Conservation (phyloP, 2,113 vertebrate species). For the Laterallus jamaicensis region DNA sequence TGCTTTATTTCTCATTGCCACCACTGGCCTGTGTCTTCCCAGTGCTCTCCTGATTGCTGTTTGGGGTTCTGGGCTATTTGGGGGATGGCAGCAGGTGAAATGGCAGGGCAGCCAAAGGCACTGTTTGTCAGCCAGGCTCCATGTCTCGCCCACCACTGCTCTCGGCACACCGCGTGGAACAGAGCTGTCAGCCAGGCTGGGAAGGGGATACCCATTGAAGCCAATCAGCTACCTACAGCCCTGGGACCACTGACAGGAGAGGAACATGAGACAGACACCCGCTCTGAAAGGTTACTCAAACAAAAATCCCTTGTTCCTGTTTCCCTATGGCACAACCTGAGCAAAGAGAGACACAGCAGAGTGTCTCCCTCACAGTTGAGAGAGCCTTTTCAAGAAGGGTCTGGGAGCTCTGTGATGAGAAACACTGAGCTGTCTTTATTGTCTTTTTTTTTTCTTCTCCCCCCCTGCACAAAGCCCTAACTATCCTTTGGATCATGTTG, state of each 20-base stretch:
- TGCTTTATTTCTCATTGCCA: neutral
- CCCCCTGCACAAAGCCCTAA: neutral
- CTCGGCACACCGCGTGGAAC: rapidly evolving
- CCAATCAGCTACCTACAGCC: neutral
- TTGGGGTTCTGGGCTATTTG: neutral
- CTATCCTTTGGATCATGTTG: neutral
- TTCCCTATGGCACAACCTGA: constrained; percentile 16
- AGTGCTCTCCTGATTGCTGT: neutral
- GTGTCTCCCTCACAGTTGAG: constrained; percentile 3
- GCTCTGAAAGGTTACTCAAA: constrained; percentile 12
- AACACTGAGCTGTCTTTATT: neutral
- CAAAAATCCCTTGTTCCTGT: constrained; percentile 39
- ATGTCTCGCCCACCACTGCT: rapidly evolving
- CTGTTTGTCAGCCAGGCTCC: neutral
- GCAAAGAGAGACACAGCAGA: neutral
- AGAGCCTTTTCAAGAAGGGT: constrained; percentile 33
- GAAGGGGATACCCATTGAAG: neutral
- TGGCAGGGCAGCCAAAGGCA: neutral
- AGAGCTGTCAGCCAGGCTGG: neutral
- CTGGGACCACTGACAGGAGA: neutral
- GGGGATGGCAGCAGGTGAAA: neutral
- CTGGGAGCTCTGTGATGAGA: constrained; percentile 24
- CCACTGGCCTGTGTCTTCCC: neutral
- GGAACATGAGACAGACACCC: neutral
- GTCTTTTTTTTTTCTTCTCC: neutral